These are phyloP conservation scores for Gnathonemus echidnorhynchus DNA, from an alignment of 2,113 vertebrate genomes.

Conservation along the genomic window DNA sequence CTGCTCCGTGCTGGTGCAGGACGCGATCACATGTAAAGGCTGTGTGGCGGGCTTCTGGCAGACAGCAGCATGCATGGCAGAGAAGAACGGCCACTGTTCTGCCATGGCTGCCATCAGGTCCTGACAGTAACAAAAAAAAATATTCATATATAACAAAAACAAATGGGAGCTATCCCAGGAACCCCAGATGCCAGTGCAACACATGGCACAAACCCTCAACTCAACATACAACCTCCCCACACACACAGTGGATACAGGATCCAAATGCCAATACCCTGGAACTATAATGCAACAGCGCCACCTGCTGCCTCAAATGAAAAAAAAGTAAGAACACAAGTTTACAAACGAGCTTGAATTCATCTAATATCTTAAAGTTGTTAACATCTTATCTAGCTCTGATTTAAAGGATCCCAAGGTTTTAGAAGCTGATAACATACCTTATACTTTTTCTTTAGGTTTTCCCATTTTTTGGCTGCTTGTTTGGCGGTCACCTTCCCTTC, in stretches of 20 bases:
- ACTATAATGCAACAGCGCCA: background rate
- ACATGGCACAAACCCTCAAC: background rate
- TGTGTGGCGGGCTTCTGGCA: background rate
- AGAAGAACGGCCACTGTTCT: background rate
- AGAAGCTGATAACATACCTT: background rate
- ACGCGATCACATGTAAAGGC: background rate
- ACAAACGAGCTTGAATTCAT: background rate
- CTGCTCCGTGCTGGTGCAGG: background rate
- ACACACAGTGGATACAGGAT: background rate
- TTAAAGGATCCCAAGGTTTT: background rate
- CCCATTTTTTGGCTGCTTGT: conserved; percentile 15
- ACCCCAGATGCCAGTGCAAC: background rate
- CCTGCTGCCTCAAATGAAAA: background rate
- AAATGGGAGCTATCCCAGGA: background rate
- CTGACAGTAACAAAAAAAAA: background rate
- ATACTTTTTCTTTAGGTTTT: conserved; percentile 17
- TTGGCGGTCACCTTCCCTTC: background rate
- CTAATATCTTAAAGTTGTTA: background rate
- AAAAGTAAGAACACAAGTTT: background rate
- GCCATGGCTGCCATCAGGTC: conserved; percentile 1
- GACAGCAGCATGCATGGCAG: background rate
- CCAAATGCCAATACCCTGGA: background rate
- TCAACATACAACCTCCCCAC: background rate
- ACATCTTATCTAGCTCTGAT: background rate
- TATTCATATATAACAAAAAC: background rate